Evolutionary conservation across 2,113 vertebrate genomes (phyloP).

Genomic region (Hippocampus barbouri): DNA sequence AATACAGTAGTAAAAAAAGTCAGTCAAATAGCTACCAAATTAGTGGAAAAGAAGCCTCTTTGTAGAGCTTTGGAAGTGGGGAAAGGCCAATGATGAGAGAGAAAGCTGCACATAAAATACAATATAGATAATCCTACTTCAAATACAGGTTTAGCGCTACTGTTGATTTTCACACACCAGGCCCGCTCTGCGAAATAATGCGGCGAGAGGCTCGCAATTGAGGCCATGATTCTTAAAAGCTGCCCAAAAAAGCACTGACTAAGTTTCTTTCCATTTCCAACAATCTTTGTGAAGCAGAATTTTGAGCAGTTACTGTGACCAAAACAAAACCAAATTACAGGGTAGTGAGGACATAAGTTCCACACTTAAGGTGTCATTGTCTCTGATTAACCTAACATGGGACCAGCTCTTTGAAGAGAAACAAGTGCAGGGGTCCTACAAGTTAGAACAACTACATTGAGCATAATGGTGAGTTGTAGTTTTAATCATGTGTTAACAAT

Average conservation of each 20-base stretch:
- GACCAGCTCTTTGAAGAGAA: not conserved
- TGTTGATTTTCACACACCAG: not conserved
- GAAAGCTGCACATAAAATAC: too few relatives aligned
- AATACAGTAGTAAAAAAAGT: not conserved
- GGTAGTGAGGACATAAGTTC: not conserved
- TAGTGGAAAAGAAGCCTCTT: too few relatives aligned
- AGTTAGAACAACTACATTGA: not conserved
- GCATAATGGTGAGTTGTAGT: not conserved
- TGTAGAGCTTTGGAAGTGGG: too few relatives aligned
- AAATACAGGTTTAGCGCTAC: too few relatives aligned
- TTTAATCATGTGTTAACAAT: not conserved
- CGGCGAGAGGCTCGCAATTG: not conserved
- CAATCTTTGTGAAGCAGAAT: not conserved
- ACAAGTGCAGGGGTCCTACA: not conserved
- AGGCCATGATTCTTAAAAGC: not conserved
- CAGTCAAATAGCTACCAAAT: too few relatives aligned
- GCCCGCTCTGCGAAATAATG: not conserved
- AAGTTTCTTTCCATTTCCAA: not conserved
- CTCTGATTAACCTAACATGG: not conserved
- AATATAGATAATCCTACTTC: too few relatives aligned
- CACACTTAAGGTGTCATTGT: too few relatives aligned
- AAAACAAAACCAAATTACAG: not conserved
- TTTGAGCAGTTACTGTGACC: not conserved
- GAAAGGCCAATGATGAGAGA: too few relatives aligned
- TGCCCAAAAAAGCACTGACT: not conserved